Percentiles rank a stretch among this genome's conserved stretches.
Conservation (phyloP, 2,113 vertebrate species). For the Serilophus lunatus region DNA sequence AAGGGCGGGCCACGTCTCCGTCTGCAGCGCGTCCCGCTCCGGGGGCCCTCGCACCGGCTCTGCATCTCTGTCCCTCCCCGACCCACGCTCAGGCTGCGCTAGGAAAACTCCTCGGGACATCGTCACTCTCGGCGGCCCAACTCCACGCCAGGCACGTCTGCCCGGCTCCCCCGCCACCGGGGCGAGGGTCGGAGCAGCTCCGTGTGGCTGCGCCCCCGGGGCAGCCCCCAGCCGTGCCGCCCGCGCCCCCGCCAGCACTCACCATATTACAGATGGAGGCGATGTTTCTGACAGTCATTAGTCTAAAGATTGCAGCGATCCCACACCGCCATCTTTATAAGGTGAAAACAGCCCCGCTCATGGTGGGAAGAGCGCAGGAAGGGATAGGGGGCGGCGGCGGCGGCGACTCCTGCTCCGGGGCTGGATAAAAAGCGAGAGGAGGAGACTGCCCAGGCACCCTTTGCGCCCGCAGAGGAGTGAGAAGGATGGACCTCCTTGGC, state of each 20-base stretch:
- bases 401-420: conserved; percentile 1
- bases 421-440: conserved; percentile 1
- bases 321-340: conserved; percentile 90
- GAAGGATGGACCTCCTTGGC: neutral
- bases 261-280: conserved; percentile 99
- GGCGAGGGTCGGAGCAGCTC: neutral
- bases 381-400: conserved; percentile 29
- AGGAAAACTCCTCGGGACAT: neutral
- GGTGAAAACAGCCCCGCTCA: conserved; percentile 75
- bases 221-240: neutral
- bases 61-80: neutral
- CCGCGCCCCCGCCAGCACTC: conserved; percentile 72
- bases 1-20: neutral
- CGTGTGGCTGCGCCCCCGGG: neutral
- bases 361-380: conserved; percentile 67
- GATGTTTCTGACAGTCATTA: conserved; percentile 99
- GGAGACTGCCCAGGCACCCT: neutral
- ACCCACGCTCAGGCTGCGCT: neutral
- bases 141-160: neutral
- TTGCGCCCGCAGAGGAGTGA: neutral
- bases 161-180: neutral
- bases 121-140: neutral
- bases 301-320: conserved; percentile 88
- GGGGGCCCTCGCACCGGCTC: neutral
- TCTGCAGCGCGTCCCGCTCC: neutral